Evolutionary conservation across 2,113 vertebrate species (phyloP).

Genomic region (Indicator maculatus): DNA sequence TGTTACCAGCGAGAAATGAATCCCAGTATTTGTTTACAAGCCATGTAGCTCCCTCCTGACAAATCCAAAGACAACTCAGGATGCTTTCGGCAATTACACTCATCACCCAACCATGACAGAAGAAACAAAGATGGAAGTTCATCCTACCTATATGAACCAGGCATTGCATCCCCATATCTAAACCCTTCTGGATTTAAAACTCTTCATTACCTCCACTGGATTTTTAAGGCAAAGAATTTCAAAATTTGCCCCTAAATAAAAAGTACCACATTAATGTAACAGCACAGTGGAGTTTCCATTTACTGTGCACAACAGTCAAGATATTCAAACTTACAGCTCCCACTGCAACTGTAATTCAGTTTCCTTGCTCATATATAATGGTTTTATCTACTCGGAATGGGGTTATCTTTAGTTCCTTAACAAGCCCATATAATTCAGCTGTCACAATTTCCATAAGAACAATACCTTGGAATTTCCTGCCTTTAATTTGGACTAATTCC

Average conservation of each 20-base stretch:
- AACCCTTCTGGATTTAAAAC: background rate
- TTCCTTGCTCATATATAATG: constrained; percentile 34
- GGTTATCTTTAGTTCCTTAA: constrained; percentile 61
- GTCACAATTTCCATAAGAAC: constrained; percentile 55
- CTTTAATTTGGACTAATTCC: constrained; percentile 40
- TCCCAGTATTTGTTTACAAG: background rate
- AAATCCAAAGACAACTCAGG: background rate
- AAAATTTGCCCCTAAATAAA: constrained; percentile 22
- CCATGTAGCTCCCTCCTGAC: background rate
- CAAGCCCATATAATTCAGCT: constrained; percentile 54
- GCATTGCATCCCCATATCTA: background rate
- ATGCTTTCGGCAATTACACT: background rate
- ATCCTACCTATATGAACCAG: background rate
- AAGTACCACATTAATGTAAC: constrained; percentile 17
- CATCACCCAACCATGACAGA: background rate
- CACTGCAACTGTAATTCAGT: constrained; percentile 41
- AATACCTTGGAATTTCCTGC: constrained; percentile 52
- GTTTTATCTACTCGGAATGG: constrained; percentile 54
- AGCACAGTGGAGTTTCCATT: background rate
- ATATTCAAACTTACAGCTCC: constrained; percentile 39
- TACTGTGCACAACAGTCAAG: constrained; percentile 27
- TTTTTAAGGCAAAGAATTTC: background rate
- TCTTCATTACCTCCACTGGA: background rate
- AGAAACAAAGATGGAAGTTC: background rate
- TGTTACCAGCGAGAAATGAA: background rate